Evolutionary conservation across 2,888 invertebrate genomes (phyloP).

Genomic region (Lochmaea capreae): DNA sequence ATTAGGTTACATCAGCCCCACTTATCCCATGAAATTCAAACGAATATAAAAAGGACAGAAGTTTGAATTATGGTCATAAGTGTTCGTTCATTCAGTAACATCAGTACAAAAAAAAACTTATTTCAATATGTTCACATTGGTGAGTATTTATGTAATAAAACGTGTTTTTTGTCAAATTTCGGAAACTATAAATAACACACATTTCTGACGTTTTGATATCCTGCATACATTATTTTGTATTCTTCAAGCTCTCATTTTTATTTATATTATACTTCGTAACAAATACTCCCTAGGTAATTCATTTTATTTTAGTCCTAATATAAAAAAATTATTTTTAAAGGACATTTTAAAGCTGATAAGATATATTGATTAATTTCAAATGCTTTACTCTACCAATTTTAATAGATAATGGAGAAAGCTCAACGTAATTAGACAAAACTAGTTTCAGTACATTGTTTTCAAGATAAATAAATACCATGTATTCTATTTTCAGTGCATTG

Average conservation of each 20-base stretch:
- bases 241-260: background rate
- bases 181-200: too few relatives aligned
- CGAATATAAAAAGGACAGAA: background rate
- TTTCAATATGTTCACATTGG: constrained; percentile 21
- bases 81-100: background rate
- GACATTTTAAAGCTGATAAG: too few relatives aligned
- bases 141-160: constrained; percentile 3
- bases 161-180: too few relatives aligned
- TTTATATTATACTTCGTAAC: background rate
- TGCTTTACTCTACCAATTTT: too few relatives aligned
- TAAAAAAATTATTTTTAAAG: too few relatives aligned
- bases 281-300: too few relatives aligned
- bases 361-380: too few relatives aligned
- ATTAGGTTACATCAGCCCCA: constrained; percentile 5
- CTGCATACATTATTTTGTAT: too few relatives aligned
- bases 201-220: background rate
- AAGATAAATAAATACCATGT: background rate
- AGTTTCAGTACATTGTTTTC: background rate
- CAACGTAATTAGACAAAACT: too few relatives aligned
- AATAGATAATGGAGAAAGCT: too few relatives aligned
- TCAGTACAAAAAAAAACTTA: background rate
- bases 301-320: too few relatives aligned
- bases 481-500: constrained; percentile 7
- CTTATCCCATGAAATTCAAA: background rate
- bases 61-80: background rate